Evolutionary conservation across 2,888 invertebrate species (phyloP), one percentile per base, ranked within the genome.

Genomic region (Isoperla grammatica): DNA sequence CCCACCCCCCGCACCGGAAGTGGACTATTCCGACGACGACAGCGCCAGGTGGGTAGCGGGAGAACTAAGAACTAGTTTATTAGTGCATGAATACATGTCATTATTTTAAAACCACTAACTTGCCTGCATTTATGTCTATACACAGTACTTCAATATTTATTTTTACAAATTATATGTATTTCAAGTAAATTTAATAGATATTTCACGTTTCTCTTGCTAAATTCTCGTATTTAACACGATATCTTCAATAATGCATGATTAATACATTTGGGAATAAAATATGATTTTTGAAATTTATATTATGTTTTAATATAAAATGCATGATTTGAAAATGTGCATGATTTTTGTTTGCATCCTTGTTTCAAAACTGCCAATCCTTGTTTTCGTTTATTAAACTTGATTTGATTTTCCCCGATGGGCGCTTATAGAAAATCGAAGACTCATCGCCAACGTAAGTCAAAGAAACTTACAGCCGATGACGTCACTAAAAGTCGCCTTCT

Each of bases 1-100:
- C 72, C 86, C 88, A 9, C 83, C 83, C 29, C 91, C 92, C 2
- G 87, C 86, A 22, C 93, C 93, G 19, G 92, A 93, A 75, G 84
- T 91, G 61, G 92, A 93, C 75, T 92, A 93, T 74, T 92, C 91
- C 56, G 92, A 93, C 71, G 92, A 92, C 75, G 92, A 93, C 72
- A 87, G 85, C 60, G 81, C 85, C 73, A 84, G 85, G 85, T 85
- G 77, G 71, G 42, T 39, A 29, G 29, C 29, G 29, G 29, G 29
- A 29, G 29, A 29, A 29, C 29, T 29, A 8, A 8, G 5, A 29
- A 29, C 29, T 29, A 29, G 29, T 6, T 4, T 8, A 29, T 29
- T 29, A 29, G 29, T 6, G 29, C 29, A 29, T 29, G 29, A 29
- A 29, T 29, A 29, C 29, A 29, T 29, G n/a, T 29, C 5, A 29